Evolutionary conservation across 2,888 invertebrate genomes (phyloP), one percentile per base, ranked within the genome.

Genomic region (Luffia ferchaultella): DNA sequence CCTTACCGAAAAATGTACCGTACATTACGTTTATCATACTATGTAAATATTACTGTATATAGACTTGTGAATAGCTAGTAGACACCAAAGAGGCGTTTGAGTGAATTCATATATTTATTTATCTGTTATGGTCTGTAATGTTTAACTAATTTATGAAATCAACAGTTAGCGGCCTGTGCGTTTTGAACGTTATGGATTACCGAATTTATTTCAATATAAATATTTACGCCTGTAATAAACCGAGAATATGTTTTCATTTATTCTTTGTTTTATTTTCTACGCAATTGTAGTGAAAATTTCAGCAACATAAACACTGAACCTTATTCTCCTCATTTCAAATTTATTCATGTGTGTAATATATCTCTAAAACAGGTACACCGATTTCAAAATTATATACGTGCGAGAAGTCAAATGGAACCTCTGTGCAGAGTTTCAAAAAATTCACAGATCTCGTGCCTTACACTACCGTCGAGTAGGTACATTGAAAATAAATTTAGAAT

Each of bases 61-160:
- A 42, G 15, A 16, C 2, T 40, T 40, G 41, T 47, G 30, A 47
- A 20, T 80, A 83, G 83, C 82, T 83, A 82, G 82, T 82, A 80
- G 76, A 82, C 67, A 82, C 83, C 83, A 83, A 83, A 83, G 83
- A 83, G 76, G 82, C 73, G 67, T 43, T 68, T 67, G 63, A 69
- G 62, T 58, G 64, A 62, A 60, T 67, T 65, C 68, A 65, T 62
- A 71, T 65, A 73, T 63, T 62, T 78, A 77, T 79, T 74, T 79
- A 76, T 73, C 72, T 82, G 82, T 82, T 83, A 74, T 69, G 61
- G 65, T 71, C 68, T 76, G 68, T 73, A 70, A 76, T 77, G 76
- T 79, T 76, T 76, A 75, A 78, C 74, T 78, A 80, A 82, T 83
- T 79, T 69, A 65, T 64, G 61, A 30, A 30, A 7, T 30, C 30